Base-by-base conservation (phyloP, 2,797 vertebrate species). In the Sebastiscus tertius region DNA sequence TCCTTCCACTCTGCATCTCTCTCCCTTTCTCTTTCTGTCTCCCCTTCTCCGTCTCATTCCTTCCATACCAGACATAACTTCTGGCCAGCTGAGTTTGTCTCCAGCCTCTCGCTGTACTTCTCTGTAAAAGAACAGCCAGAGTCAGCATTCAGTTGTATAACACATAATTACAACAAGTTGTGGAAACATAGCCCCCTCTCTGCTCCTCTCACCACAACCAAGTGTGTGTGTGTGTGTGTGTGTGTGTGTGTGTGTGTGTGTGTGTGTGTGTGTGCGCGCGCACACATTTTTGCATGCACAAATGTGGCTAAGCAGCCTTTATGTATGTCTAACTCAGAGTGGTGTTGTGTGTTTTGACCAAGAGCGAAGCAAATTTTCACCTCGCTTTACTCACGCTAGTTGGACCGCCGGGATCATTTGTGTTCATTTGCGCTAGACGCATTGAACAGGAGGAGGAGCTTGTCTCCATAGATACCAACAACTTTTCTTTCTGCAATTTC, bases 51-150 rank as follows among this genome's bases (percentile, higher is more conserved):
- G 7, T 73, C 75, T 79, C 88, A 82, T 91, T 90, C 88, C 72
- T 90, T 66, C 82, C 91, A 91, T 90, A 87, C 88, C 91, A 92
- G 85, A 91, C 89, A 90, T 92, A 88, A 71, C 88, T 91, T 79
- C 70, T 88, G 80, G 85, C 88, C 89, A 91, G 85, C 89, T 91
- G 88, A 91, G 87, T 84, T 79, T 60, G 82, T 73, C 87, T 82
- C 70, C 60, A 86, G 83, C 61, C 79, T 79, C 65, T 76, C 20
- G 61, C 63, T 36, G 65, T 77, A 84, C 75, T 56, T 85, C 60
- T 77, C 64, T 75, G 82, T 75, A 60, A 74, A 85, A 87, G 87
- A 88, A 90, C 81, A 85, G 80, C 83, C 77, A 52, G 76, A 82
- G 88, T 92, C 91, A 92, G 87, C 89, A 72, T 88, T 88, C 72